Conservation (phyloP, 2,797 vertebrate genomes). For the Denticeps clupeoides region DNA sequence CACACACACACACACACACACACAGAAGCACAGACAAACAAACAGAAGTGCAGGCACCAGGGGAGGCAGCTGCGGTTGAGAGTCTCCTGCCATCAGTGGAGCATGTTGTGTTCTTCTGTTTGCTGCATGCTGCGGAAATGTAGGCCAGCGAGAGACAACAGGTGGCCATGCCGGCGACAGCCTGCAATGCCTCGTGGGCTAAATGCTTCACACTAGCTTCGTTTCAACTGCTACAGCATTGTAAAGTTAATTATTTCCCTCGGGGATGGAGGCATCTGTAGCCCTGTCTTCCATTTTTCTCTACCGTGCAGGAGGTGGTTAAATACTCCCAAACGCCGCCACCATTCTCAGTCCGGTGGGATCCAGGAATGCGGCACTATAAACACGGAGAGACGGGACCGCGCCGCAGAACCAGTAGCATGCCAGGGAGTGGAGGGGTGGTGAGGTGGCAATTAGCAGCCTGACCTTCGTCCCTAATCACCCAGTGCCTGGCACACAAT, state of each 20-base stretch:
- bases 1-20: background rate
- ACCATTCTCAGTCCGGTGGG: too few species aligned
- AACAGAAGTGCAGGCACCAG: background rate
- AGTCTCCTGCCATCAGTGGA: background rate
- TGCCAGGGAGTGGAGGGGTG: slow-evolving; percentile 49
- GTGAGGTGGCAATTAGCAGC: slow-evolving; percentile 64
- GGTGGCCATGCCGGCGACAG: slow-evolving; percentile 63
- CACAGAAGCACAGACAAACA: background rate
- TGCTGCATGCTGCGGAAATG: slow-evolving; percentile 43
- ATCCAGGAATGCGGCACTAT: too few species aligned
- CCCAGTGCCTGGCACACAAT: slow-evolving; percentile 61
- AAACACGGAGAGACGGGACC: too few species aligned
- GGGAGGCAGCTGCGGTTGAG: background rate
- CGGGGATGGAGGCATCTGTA: background rate
- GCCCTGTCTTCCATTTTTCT: too few species aligned
- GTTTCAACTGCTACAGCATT: slow-evolving; percentile 41
- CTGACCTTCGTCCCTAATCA: slow-evolving; percentile 69
- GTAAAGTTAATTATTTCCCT: background rate
- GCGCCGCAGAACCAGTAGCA: too few species aligned
- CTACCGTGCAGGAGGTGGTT: too few species aligned
- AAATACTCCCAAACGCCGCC: too few species aligned
- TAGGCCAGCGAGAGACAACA: slow-evolving; percentile 65
- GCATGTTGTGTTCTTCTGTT: background rate
- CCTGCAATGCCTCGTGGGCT: slow-evolving; percentile 66
- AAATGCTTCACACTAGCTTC: slow-evolving; percentile 65